A percentile compares a stretch with the other conserved stretches of the same genome.
Conservation (phyloP, 2,113 vertebrate genomes). For the Charina bottae region DNA sequence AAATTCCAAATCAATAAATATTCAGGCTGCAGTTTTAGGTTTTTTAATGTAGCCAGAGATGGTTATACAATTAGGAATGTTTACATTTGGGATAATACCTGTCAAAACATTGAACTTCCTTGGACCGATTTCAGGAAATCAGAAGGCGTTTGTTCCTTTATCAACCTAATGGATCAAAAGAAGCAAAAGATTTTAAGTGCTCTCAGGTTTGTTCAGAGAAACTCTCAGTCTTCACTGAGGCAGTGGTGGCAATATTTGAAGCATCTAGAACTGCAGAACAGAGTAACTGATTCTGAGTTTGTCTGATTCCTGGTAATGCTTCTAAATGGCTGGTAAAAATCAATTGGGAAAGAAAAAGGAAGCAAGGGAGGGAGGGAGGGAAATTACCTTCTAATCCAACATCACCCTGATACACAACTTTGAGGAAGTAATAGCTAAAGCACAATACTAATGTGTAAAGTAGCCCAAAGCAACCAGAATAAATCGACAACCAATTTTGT, state of each 20-base stretch:
- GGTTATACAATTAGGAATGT: not conserved
- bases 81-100: not conserved
- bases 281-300: not conserved
- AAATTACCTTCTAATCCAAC: not conserved
- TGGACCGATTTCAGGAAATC: not conserved
- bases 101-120: not conserved
- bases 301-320: not conserved
- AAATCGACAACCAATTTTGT: slow-evolving; percentile 19
- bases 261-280: not conserved
- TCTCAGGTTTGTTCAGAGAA: not conserved
- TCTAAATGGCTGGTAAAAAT: not conserved
- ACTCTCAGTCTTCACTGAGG: not conserved
- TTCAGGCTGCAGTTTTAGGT: not conserved
- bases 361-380: not conserved
- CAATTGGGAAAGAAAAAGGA: not conserved
- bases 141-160: not conserved
- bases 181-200: not conserved
- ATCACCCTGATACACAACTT: not conserved
- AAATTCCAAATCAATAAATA: not conserved
- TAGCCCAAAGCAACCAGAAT: slow-evolving; percentile 17
- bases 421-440: not conserved
- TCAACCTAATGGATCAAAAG: not conserved
- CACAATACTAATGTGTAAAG: not conserved
- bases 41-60: not conserved
- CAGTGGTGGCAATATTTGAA: not conserved